phyloP scores from a whole-genome alignment of 2,113 vertebrate genomes.

The Psittacula cyanocephala region DNA sequence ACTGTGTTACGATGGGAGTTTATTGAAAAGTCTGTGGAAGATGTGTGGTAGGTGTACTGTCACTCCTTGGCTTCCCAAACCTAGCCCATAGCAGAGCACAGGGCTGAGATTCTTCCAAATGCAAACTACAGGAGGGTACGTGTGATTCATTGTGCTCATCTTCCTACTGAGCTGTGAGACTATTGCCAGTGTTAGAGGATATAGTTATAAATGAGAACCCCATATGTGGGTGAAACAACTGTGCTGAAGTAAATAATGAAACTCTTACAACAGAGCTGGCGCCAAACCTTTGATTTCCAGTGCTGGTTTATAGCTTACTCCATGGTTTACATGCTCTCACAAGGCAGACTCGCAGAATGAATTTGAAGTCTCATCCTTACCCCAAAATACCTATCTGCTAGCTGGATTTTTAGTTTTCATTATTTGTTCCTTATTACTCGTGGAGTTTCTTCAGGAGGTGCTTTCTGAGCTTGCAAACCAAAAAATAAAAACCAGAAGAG shows the following conservation, averaged over 20 bases:
- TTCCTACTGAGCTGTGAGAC: background rate
- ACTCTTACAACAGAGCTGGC: background rate
- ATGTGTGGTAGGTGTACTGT: background rate
- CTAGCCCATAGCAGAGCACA: background rate
- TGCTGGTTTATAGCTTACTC: background rate
- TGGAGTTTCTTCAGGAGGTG: background rate
- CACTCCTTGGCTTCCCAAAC: background rate
- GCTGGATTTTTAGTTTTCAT: background rate
- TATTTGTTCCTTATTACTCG: background rate
- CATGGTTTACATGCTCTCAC: background rate
- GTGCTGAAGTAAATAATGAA: constrained; percentile 22
- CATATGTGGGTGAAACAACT: constrained; percentile 4
- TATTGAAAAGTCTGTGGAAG: background rate
- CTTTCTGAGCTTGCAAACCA: background rate
- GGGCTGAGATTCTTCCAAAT: background rate
- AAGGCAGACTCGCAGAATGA: background rate
- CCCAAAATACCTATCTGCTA: background rate
- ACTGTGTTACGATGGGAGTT: background rate
- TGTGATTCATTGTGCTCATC: background rate
- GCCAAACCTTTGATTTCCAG: background rate
- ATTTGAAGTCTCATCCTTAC: background rate
- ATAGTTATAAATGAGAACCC: background rate
- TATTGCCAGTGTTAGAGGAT: background rate
- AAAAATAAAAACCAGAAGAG: background rate
- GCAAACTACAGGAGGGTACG: background rate